Evolutionary conservation across 2,113 vertebrate species (phyloP).

Genomic region (Chaenogobius annularis): DNA sequence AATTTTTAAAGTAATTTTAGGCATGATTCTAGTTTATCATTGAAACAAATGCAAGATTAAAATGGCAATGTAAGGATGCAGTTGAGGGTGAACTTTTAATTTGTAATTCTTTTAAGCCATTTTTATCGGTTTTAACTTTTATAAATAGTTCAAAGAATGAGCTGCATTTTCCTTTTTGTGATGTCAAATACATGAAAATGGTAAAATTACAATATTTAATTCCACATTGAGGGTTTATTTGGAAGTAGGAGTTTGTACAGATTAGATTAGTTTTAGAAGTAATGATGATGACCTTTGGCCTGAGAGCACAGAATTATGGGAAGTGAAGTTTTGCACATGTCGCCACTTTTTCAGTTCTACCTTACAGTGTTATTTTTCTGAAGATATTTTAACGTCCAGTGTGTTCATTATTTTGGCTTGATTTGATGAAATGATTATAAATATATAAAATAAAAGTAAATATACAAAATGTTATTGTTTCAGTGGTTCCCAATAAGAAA

Average conservation of each 20-base stretch:
- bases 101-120: too few relatives aligned
- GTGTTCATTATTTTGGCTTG: not conserved
- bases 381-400: not conserved
- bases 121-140: too few relatives aligned
- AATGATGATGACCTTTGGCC: not conserved
- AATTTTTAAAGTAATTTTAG: not conserved
- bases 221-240: not conserved
- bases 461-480: not conserved
- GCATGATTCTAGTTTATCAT: not conserved
- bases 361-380: slow-evolving; percentile 13
- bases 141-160: too few relatives aligned
- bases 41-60: not conserved
- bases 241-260: not conserved
- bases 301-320: not conserved
- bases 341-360: not conserved
- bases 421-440: not conserved
- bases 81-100: too few relatives aligned
- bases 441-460: not conserved
- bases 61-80: not conserved
- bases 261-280: not conserved
- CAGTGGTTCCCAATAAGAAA: not conserved
- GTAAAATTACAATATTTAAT: not conserved
- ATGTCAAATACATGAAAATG: too few relatives aligned
- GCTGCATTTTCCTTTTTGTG: too few relatives aligned
- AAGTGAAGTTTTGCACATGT: slow-evolving; percentile 4